Conservation (phyloP, 30 jellyfish, hydroid and myxozoan species). For the Hydractinia symbiolongicarpus region DNA sequence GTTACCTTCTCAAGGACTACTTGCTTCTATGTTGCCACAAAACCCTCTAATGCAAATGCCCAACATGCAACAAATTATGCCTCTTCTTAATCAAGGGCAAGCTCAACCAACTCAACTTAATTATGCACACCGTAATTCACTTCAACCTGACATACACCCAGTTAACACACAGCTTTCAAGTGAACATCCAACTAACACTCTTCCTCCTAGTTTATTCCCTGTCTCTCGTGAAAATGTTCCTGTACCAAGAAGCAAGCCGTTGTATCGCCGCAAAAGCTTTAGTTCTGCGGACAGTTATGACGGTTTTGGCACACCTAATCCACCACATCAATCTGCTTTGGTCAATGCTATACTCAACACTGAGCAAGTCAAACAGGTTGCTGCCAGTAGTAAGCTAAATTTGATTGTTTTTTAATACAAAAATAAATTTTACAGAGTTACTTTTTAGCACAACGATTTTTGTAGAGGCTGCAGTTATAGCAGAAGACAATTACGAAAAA, state of each 20-base stretch:
- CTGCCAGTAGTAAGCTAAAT: slow-evolving; percentile 43
- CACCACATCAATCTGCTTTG: slow-evolving; percentile 52
- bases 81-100: background rate
- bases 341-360: slow-evolving; percentile 60
- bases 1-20: no score
- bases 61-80: no score
- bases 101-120: background rate
- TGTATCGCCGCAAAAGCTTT: background rate
- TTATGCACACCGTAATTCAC: background rate
- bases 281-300: slow-evolving; percentile 12
- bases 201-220: slow-evolving; percentile 9
- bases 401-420: background rate
- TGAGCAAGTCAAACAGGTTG: slow-evolving; percentile 41
- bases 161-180: background rate
- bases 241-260: background rate
- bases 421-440: background rate
- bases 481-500: background rate
- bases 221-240: background rate
- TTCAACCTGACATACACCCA: background rate
- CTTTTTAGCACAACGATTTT: background rate
- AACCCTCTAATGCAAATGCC: no score
- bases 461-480: slow-evolving; percentile 21
- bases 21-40: no score
- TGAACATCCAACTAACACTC: background rate
- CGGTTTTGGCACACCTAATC: slow-evolving; percentile 33